Percentiles rank a stretch among this genome's conserved stretches.
phyloP scores from a whole-genome alignment of 2,797 vertebrate species.

The Enteromius trimaculatus region DNA sequence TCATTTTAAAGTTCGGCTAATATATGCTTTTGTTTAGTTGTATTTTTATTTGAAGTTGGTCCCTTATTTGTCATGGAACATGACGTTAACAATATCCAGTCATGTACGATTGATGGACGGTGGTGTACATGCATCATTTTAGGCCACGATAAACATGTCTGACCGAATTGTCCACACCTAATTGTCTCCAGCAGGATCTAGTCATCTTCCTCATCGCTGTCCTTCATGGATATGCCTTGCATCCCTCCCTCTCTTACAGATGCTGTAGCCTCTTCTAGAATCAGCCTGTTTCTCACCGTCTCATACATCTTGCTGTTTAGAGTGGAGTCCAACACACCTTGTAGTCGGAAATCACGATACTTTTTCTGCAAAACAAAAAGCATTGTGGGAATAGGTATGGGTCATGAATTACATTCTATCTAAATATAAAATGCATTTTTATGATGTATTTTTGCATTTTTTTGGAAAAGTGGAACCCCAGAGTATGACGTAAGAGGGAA shows the following conservation, averaged over 20 bases:
- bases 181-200: conserved; percentile 60
- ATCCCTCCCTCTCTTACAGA: conserved; percentile 95
- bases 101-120: conserved; percentile 38
- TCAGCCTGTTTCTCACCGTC: conserved; percentile 94
- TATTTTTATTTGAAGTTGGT: conserved; percentile 25
- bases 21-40: conserved; percentile 22
- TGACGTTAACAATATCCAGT: conserved; percentile 45
- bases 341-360: conserved; percentile 97
- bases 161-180: conserved; percentile 8
- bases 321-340: conserved; percentile 97
- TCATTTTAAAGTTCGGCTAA: conserved; percentile 38
- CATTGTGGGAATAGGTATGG: conserved; percentile 59
- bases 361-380: conserved; percentile 85
- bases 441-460: too few species aligned
- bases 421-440: too few species aligned
- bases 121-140: conserved; percentile 57
- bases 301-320: conserved; percentile 99
- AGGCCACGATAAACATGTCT: conserved; percentile 65
- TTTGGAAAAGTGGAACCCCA: too few species aligned
- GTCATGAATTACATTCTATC: background rate
- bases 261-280: conserved; percentile 94
- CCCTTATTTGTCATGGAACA: conserved; percentile 54
- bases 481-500: too few species aligned
- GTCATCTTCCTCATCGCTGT: conserved; percentile 95
- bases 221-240: conserved; percentile 97